Conservation (phyloP, 2,113 vertebrate genomes). For the Benitochromis conjunctus region DNA sequence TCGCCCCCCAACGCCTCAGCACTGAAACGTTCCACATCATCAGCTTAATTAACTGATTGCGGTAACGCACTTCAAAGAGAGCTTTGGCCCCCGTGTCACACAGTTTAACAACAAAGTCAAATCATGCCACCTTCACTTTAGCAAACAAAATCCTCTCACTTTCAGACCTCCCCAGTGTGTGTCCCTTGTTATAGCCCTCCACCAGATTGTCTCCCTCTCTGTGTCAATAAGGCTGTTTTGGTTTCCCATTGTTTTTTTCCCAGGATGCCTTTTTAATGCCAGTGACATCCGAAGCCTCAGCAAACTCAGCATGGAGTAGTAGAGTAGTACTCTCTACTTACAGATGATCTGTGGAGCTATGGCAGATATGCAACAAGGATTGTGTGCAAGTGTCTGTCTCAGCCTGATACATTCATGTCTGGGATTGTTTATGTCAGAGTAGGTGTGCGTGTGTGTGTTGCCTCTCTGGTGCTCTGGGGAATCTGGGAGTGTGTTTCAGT, state of each 20-base stretch:
- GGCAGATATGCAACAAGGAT: not conserved
- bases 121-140: constrained; percentile 36
- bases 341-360: constrained; percentile 18
- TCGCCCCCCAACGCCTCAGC: constrained; percentile 29
- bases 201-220: not conserved
- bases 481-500: constrained; percentile 50
- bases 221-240: not conserved
- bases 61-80: constrained; percentile 38
- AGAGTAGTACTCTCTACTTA: constrained; percentile 7
- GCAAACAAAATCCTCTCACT: not conserved
- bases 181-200: constrained; percentile 8
- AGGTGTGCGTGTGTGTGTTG: not conserved
- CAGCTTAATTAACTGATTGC: constrained; percentile 54
- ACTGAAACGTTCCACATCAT: constrained; percentile 47
- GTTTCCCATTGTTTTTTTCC: constrained; percentile 25
- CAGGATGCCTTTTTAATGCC: constrained; percentile 11
- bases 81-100: constrained; percentile 24
- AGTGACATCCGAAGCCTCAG: not conserved
- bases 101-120: constrained; percentile 55
- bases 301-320: not conserved
- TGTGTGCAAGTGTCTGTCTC: not conserved
- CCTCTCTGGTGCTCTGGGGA: constrained; percentile 6
- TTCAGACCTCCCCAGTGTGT: not conserved
- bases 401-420: not conserved
- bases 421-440: constrained; percentile 6